Percentiles rank a stretch among this genome's conserved stretches.
phyloP scores from a whole-genome alignment of 35 echinoderm and acorn worm species.

The Nesometra sesokonis region DNA sequence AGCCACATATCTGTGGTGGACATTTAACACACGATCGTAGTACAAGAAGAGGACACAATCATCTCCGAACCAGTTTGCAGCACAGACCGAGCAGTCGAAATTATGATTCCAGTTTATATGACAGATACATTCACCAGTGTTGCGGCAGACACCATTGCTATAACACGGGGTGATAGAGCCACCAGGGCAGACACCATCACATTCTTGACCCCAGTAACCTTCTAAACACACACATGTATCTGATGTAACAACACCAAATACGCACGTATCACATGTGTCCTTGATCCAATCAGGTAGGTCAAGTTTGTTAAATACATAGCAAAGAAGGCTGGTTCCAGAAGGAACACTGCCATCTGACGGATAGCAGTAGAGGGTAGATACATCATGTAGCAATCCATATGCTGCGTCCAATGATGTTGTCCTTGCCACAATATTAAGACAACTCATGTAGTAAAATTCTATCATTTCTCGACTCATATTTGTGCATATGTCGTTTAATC shows the following conservation, averaged over 20 bases:
- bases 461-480: constrained; percentile 17
- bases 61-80: constrained; percentile 3
- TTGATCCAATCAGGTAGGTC: constrained; percentile 6
- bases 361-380: constrained; percentile 16
- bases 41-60: constrained; percentile 38
- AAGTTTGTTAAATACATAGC: background rate
- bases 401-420: constrained; percentile 28
- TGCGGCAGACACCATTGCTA: constrained; percentile 18
- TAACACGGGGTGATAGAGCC: constrained; percentile 35
- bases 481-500: constrained; percentile 17
- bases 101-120: constrained; percentile 8
- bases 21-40: background rate
- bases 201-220: constrained; percentile 8
- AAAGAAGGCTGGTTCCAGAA: background rate
- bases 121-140: constrained; percentile 15
- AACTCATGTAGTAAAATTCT: constrained; percentile 71
- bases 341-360: background rate
- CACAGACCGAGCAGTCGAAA: background rate
- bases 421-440: constrained; percentile 32
- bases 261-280: constrained; percentile 3
- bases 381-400: constrained; percentile 15
- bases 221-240: constrained; percentile 9
- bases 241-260: constrained; percentile 11
- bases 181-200: constrained; percentile 29
- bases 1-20: background rate